These are phyloP conservation scores for Drosophila tsacasi DNA, from an alignment of 1,140 invertebrate species.

Conservation along the genomic window DNA sequence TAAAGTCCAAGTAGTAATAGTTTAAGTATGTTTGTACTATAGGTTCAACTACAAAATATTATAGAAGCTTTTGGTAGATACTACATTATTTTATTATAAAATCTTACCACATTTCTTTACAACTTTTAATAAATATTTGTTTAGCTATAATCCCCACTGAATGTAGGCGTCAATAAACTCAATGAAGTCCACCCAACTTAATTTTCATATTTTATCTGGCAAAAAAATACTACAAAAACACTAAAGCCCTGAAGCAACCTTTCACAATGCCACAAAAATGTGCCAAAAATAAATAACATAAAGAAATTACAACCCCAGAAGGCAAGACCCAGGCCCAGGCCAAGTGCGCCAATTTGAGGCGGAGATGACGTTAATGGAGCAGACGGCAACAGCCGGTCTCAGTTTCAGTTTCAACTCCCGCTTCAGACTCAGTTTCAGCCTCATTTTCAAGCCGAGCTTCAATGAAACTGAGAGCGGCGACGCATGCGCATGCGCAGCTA, in stretches of 20 bases:
- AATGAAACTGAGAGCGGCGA: constrained; percentile 26
- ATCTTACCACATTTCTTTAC: too few relatives aligned
- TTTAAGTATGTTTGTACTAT: background rate
- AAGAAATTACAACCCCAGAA: constrained; percentile 30
- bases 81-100: background rate
- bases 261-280: constrained; percentile 60
- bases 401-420: constrained; percentile 21
- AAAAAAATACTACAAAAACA: constrained; percentile 4
- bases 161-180: constrained; percentile 19
- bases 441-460: constrained; percentile 8
- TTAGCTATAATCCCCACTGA: constrained; percentile 1
- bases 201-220: background rate
- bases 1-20: constrained; percentile 1
- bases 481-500: constrained; percentile 39
- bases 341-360: constrained; percentile 66
- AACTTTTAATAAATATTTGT: background rate
- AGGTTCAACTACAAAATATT: background rate
- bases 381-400: constrained; percentile 59
- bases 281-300: constrained; percentile 54
- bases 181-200: background rate
- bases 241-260: constrained; percentile 49
- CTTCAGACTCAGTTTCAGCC: constrained; percentile 10
- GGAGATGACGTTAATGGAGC: constrained; percentile 66
- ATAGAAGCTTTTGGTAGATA: background rate
- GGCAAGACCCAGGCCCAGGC: constrained; percentile 15